phyloP scores from a whole-genome alignment of 2,113 vertebrate species.

The Hyaena hyaena region DNA sequence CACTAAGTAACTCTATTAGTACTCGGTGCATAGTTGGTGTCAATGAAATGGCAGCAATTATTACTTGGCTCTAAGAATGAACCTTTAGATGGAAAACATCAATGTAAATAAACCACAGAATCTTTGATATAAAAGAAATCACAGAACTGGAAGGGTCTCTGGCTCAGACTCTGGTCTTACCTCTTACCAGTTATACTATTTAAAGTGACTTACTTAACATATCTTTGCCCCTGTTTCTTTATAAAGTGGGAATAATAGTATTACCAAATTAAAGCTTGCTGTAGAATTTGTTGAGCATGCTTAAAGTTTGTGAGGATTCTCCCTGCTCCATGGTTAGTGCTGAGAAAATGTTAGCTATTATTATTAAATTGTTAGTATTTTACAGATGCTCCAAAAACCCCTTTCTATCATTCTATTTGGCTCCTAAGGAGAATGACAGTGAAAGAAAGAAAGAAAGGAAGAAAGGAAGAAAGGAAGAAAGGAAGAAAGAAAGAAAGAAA shows the following conservation, averaged over 20 bases:
- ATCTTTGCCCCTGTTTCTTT: neutral
- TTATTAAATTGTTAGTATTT: neutral
- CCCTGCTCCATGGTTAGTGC: neutral
- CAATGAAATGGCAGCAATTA: neutral
- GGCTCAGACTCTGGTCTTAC: neutral
- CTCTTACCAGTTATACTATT: neutral
- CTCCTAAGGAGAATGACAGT: neutral
- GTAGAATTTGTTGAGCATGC: neutral
- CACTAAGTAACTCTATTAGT: neutral
- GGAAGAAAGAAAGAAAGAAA: neutral
- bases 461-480: no score
- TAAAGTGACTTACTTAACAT: neutral
- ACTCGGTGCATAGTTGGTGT: neutral
- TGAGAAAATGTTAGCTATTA: neutral
- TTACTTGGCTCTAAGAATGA: neutral
- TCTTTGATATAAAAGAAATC: neutral
- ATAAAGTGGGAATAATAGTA: constrained; percentile 14
- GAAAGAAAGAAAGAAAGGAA: no score
- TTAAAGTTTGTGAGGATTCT: neutral
- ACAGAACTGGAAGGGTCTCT: neutral
- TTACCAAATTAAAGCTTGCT: neutral
- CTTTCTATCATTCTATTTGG: neutral
- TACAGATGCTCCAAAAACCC: neutral
- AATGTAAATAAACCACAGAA: neutral
- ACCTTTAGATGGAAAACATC: neutral